Base-by-base conservation (phyloP, 2,888 invertebrate genomes). In the Melolontha melolontha region DNA sequence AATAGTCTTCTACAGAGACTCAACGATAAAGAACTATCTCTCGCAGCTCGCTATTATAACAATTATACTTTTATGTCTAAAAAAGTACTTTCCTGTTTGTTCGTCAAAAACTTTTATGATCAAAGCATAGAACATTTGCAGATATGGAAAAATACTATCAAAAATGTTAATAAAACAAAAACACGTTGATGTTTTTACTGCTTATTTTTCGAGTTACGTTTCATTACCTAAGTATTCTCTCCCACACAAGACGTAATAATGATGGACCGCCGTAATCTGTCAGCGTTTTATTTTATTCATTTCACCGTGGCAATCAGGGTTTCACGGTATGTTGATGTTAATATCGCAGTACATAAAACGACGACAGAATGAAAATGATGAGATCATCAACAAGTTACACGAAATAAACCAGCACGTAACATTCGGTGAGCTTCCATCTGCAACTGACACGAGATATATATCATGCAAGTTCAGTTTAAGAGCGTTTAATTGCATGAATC, bases 381-480 rank as follows among this genome's bases (percentile, higher is more conserved):
- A 59, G 59, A 44, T 59, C 59, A 59, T 59, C 59, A 59, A 59
- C 59, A 59, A 59, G 59, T 59, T 59, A 47, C 59, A 47, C 59
- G 47, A 14, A 29, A 59, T 47, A 47, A 59, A 59, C 44, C 34
- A 7, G 44, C 22, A 14, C 6, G 8, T 8, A 34, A 40, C 22
- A 42, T 57, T 42, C 57, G 41, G 7, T 14, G 16, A 42, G 59
- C 47, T 47, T 47, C 44, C 59, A 59, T 47, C 59, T 59, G 59
- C 59, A 59, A 47, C 44, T 44, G 59, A 59, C 59, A 41, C 47
- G 5, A 14, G 14, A 59, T 47, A 47, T 59, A 59, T 59, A 40
- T 54, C 54, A 39, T 22, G 14, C 34, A 22, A 22, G 22, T 12
- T 11, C 22, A 47, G 22, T 57, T 57, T 57, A 57, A 29, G n/a